phyloP scores from a whole-genome alignment of 2,888 invertebrate species.

The Microdon myrmicae region DNA sequence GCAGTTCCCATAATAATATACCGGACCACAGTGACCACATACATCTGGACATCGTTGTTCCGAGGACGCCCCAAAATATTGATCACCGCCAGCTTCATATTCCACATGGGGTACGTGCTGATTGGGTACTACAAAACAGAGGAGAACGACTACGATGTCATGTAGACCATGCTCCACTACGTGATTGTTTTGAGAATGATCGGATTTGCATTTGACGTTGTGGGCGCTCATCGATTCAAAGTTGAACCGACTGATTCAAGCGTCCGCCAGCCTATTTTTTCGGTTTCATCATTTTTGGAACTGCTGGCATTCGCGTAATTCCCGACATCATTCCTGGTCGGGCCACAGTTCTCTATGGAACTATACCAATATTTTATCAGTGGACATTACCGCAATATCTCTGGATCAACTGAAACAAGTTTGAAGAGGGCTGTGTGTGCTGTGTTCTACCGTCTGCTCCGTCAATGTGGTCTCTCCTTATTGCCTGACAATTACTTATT shows the following conservation, averaged over 20 bases:
- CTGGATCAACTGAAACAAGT: constrained; percentile 66
- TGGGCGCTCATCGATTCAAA: constrained; percentile 76
- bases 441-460: constrained; percentile 76
- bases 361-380: constrained; percentile 82
- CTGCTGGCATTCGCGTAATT: constrained; percentile 85
- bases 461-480: constrained; percentile 77
- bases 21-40: no score
- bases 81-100: constrained; percentile 83
- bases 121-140: constrained; percentile 82
- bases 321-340: constrained; percentile 90
- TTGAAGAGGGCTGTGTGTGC: constrained; percentile 75
- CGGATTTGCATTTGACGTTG: constrained; percentile 81
- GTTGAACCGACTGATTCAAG: no score
- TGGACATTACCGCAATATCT: constrained; percentile 71
- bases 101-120: constrained; percentile 84
- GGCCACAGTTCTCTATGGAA: constrained; percentile 90
- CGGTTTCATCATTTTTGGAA: constrained; percentile 76
- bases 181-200: constrained; percentile 90
- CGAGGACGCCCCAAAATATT: no score
- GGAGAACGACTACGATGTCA: constrained; percentile 90
- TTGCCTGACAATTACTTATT: constrained; percentile 81
- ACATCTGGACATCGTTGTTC: no score
- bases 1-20: no score
- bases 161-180: constrained; percentile 98
- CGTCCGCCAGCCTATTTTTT: constrained; percentile 74